Evolutionary conservation across 2,113 vertebrate genomes (phyloP).

Genomic region (Butastur rufipennis): DNA sequence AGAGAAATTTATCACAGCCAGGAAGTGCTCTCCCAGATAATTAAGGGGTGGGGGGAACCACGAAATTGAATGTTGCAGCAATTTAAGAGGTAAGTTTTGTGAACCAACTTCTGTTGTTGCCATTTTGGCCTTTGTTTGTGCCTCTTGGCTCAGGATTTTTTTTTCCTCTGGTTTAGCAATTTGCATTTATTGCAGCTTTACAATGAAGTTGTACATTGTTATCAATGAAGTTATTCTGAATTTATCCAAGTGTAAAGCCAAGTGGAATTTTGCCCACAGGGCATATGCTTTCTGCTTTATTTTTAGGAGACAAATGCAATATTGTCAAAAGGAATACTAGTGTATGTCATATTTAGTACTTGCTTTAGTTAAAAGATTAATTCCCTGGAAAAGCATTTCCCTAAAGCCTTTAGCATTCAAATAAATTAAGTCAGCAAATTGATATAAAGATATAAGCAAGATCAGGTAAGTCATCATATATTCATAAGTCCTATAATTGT

Average conservation of each 20-base stretch:
- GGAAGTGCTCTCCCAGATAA: background rate
- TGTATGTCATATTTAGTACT: background rate
- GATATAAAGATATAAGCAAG: background rate
- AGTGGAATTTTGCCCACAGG: background rate
- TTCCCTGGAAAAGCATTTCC: constrained; percentile 28
- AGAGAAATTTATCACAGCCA: background rate
- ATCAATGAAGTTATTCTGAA: constrained; percentile 1
- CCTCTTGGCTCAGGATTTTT: background rate
- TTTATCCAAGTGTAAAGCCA: background rate
- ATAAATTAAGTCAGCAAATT: constrained; percentile 20
- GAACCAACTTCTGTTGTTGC: background rate
- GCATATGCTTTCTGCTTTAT: background rate
- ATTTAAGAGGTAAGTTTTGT: background rate
- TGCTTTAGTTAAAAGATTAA: constrained; percentile 28
- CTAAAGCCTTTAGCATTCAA: constrained; percentile 5
- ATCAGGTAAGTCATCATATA: background rate
- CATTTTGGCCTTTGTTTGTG: background rate
- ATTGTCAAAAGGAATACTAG: constrained; percentile 11
- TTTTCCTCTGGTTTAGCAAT: background rate
- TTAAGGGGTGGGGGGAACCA: background rate
- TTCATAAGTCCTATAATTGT: background rate
- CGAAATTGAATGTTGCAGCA: background rate
- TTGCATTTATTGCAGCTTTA: background rate
- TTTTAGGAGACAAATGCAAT: constrained; percentile 17
- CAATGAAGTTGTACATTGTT: background rate